phyloP scores from a whole-genome alignment of 2,888 invertebrate genomes.

The Papilio demoleus region DNA sequence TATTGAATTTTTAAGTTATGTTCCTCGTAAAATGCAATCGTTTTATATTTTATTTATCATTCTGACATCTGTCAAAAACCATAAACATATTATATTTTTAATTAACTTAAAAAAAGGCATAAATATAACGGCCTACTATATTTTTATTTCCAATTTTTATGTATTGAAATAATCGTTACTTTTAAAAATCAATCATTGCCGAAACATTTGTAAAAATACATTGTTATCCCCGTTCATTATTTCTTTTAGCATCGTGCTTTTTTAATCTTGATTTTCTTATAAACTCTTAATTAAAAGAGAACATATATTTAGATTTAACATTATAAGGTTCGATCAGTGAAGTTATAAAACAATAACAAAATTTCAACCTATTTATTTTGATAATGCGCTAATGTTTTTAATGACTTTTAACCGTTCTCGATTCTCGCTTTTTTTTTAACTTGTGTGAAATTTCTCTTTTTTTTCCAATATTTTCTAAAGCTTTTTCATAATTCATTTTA shows the following conservation, averaged over 20 bases:
- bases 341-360: conserved; percentile 12
- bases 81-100: background rate
- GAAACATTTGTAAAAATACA: background rate
- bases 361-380: conserved; percentile 51
- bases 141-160: background rate
- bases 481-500: too few species aligned
- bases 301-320: conserved; percentile 1
- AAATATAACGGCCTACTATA: conserved; percentile 11
- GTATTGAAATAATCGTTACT: too few species aligned
- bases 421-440: conserved; percentile 13
- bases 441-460: conserved; percentile 5
- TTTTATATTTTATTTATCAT: background rate
- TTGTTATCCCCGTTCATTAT: background rate
- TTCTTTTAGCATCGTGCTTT: background rate
- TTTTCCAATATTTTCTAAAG: background rate
- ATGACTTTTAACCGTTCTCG: conserved; percentile 45
- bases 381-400: conserved; percentile 71
- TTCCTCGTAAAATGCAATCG: background rate
- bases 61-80: background rate
- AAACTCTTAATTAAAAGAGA: background rate
- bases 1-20: background rate
- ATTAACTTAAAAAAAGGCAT: background rate
- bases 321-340: conserved; percentile 3
- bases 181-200: too few species aligned
- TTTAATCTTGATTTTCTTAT: background rate